Percentiles rank a stretch among this genome's conserved stretches.
Evolutionary conservation across 2,113 vertebrate species (phyloP).

Genomic region (Marcusenius ussheri): DNA sequence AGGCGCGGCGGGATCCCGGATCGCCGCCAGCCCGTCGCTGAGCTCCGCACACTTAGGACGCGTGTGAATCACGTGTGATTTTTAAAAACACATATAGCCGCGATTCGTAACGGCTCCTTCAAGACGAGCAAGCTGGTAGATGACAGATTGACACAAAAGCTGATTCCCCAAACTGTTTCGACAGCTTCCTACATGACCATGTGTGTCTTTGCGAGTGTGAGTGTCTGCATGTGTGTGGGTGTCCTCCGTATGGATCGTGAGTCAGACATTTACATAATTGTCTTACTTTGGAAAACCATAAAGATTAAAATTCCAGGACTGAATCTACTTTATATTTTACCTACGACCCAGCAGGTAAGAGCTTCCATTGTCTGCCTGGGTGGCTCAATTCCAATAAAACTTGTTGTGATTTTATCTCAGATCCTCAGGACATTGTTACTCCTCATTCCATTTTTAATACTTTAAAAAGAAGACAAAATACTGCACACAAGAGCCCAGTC

Average conservation of each 20-base stretch:
- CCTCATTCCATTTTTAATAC: not conserved
- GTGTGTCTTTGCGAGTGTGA: conserved; percentile 15
- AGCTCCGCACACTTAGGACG: conserved; percentile 51
- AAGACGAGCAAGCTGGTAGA: conserved; percentile 9
- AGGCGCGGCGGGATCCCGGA: conserved; percentile 60
- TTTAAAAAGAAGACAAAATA: not conserved
- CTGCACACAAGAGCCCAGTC: not conserved
- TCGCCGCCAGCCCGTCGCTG: conserved; percentile 57
- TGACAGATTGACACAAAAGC: conserved; percentile 20
- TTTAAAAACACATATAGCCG: conserved; percentile 52
- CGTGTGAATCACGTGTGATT: conserved; percentile 53
- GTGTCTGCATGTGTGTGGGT: conserved; percentile 13
- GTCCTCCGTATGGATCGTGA: not conserved
- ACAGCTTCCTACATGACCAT: conserved; percentile 55
- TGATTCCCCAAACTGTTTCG: conserved; percentile 35
- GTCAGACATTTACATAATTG: conserved; percentile 11
- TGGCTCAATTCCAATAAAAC: not conserved
- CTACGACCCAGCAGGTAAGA: not conserved
- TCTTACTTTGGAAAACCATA: not conserved
- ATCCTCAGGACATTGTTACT: not conserved
- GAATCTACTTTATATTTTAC: not conserved
- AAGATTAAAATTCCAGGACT: conserved; percentile 1
- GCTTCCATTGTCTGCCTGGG: not conserved
- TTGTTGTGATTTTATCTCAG: not conserved
- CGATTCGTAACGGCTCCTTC: conserved; percentile 41